Conservation (phyloP, 2,888 invertebrate species). For the Drosophila kokeensis region DNA sequence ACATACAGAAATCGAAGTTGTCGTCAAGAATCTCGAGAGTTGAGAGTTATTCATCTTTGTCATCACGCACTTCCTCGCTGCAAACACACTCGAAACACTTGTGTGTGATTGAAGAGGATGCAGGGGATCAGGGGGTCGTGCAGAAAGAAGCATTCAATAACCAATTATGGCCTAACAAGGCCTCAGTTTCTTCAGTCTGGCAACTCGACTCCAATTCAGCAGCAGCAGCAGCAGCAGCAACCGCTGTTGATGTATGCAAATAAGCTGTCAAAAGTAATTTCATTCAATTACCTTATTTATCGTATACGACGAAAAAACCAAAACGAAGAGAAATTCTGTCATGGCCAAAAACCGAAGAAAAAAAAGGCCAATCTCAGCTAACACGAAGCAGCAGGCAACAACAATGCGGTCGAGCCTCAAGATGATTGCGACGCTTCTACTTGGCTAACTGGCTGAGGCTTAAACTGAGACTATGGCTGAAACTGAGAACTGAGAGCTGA, state of each 20-base stretch:
- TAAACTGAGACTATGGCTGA: background rate
- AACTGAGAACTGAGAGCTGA: background rate
- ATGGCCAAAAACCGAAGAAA: slow-evolving; percentile 61
- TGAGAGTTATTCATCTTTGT: slow-evolving; percentile 63
- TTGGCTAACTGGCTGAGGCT: slow-evolving; percentile 39
- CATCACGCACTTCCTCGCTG: slow-evolving; percentile 73
- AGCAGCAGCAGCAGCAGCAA: slow-evolving; percentile 34
- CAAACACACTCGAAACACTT: slow-evolving; percentile 12
- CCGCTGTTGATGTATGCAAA: slow-evolving; percentile 77
- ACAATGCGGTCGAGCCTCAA: slow-evolving; percentile 46
- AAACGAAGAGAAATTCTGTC: slow-evolving; percentile 69
- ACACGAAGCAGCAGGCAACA: slow-evolving; percentile 23
- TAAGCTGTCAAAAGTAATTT: slow-evolving; percentile 81
- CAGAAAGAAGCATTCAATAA: slow-evolving; percentile 67
- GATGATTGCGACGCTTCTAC: slow-evolving; percentile 62
- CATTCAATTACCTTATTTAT: slow-evolving; percentile 81
- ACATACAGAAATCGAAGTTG: slow-evolving; percentile 29
- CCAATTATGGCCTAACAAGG: slow-evolving; percentile 79
- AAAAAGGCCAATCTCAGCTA: slow-evolving; percentile 26
- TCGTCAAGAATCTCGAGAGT: slow-evolving; percentile 35
- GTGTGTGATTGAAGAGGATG: slow-evolving; percentile 13
- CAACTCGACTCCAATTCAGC: slow-evolving; percentile 31
- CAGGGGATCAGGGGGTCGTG: background rate
- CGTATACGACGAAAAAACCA: slow-evolving; percentile 47
- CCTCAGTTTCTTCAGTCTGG: slow-evolving; percentile 30